phyloP scores from a whole-genome alignment of 64 coral and sea anemone species.

The Platygyra sinensis region DNA sequence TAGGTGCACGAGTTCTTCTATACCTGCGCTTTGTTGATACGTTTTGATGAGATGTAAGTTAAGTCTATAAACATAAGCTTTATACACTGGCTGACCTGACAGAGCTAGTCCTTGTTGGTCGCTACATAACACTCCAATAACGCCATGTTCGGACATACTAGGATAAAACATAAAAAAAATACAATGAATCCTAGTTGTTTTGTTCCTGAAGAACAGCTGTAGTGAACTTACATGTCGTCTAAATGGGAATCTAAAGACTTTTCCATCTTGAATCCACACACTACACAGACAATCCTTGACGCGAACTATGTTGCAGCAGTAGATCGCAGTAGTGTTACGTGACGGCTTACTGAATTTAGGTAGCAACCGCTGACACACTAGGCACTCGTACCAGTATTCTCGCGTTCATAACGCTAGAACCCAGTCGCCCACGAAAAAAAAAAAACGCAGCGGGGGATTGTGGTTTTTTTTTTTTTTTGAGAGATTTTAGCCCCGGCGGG shows the following conservation, averaged over 20 bases:
- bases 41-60: too few relatives aligned
- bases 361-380: background rate
- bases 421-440: too few relatives aligned
- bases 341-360: background rate
- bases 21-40: too few relatives aligned
- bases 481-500: too few relatives aligned
- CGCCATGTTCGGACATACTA: slow-evolving; percentile 86
- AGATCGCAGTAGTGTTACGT: background rate
- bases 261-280: slow-evolving; percentile 59
- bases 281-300: background rate
- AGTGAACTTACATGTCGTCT: slow-evolving; percentile 70
- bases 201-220: background rate
- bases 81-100: slow-evolving; percentile 45
- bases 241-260: slow-evolving; percentile 75
- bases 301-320: background rate
- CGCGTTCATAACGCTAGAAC: too few relatives aligned
- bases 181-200: background rate
- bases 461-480: too few relatives aligned
- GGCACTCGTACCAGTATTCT: background rate
- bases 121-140: slow-evolving; percentile 78
- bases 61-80: too few relatives aligned
- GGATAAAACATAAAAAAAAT: background rate
- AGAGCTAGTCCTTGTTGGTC: slow-evolving; percentile 80
- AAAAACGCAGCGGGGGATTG: too few relatives aligned
- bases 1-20: background rate